phyloP scores from a whole-genome alignment of 1,140 invertebrate genomes.

The Penaeus indicus region DNA sequence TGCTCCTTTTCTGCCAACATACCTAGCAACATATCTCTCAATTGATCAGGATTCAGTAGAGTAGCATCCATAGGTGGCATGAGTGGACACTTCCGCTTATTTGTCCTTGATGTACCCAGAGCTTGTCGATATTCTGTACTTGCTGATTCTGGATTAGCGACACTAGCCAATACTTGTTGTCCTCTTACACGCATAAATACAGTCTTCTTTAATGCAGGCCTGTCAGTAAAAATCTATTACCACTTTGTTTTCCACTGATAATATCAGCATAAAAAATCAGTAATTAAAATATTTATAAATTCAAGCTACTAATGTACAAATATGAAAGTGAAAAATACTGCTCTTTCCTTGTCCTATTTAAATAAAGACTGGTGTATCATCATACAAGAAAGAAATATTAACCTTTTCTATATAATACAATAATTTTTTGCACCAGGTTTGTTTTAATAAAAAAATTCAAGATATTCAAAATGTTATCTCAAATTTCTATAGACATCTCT shows the following conservation, averaged over 20 bases:
- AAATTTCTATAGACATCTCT: too few species aligned
- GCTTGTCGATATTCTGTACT: conserved; percentile 64
- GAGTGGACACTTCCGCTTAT: conserved; percentile 64
- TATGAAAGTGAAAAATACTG: too few species aligned
- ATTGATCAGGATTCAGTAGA: conserved; percentile 52
- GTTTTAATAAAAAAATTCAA: too few species aligned
- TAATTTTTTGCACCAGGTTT: too few species aligned
- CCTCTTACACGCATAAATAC: conserved; percentile 63
- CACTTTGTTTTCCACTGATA: not conserved
- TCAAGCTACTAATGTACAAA: too few species aligned
- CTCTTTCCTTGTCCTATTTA: too few species aligned
- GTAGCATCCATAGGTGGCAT: conserved; percentile 59
- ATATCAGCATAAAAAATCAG: too few species aligned
- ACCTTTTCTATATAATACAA: too few species aligned
- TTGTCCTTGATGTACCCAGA: conserved; percentile 57
- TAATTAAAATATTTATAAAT: too few species aligned
- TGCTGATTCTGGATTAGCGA: conserved; percentile 62
- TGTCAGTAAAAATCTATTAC: not conserved
- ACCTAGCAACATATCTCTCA: conserved; percentile 63
- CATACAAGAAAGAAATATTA: too few species aligned
- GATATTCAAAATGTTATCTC: too few species aligned
- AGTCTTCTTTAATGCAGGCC: not conserved
- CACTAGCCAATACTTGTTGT: conserved; percentile 60
- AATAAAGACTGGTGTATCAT: too few species aligned
- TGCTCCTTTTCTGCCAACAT: not conserved